A percentile compares a stretch with the other conserved stretches of the same genome.
These are phyloP conservation scores for Drosophila nigritarsus DNA, from an alignment of 2,888 invertebrate genomes.

Conservation along the genomic window DNA sequence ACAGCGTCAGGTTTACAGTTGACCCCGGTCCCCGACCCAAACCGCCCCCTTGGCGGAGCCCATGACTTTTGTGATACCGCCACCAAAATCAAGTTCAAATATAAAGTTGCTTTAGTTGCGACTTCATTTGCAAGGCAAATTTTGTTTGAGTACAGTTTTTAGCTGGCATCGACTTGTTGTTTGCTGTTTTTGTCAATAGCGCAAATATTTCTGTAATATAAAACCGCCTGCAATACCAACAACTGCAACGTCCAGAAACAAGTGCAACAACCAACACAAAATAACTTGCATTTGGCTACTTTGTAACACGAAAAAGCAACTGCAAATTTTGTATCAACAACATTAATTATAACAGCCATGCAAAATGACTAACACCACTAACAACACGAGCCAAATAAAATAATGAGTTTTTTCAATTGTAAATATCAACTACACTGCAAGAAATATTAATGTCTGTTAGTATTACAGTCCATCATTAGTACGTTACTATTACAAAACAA, in stretches of 20 bases:
- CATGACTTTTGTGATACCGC: slow-evolving; percentile 68
- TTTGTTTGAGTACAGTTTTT: slow-evolving; percentile 46
- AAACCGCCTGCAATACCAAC: slow-evolving; percentile 74
- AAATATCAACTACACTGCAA: slow-evolving; percentile 58
- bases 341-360: slow-evolving; percentile 77
- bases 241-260: slow-evolving; percentile 49
- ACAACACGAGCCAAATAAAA: slow-evolving; percentile 52
- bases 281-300: slow-evolving; percentile 52
- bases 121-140: slow-evolving; percentile 76
- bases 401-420: slow-evolving; percentile 66
- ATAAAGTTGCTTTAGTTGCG: slow-evolving; percentile 59
- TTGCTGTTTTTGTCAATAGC: slow-evolving; percentile 59
- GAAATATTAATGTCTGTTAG: slow-evolving; percentile 5
- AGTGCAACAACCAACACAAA: slow-evolving; percentile 66
- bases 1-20: slow-evolving; percentile 61
- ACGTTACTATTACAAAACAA: neutral
- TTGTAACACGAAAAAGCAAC: slow-evolving; percentile 66
- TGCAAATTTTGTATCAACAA: slow-evolving; percentile 70
- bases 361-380: slow-evolving; percentile 42
- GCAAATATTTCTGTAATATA: slow-evolving; percentile 74
- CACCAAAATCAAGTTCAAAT: slow-evolving; percentile 80
- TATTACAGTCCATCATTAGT: neutral
- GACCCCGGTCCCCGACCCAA: slow-evolving; percentile 61
- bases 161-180: slow-evolving; percentile 35
- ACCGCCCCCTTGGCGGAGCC: slow-evolving; percentile 42